Evolutionary conservation across 2,113 vertebrate species (phyloP).

Genomic region (Chaetodon auriga): DNA sequence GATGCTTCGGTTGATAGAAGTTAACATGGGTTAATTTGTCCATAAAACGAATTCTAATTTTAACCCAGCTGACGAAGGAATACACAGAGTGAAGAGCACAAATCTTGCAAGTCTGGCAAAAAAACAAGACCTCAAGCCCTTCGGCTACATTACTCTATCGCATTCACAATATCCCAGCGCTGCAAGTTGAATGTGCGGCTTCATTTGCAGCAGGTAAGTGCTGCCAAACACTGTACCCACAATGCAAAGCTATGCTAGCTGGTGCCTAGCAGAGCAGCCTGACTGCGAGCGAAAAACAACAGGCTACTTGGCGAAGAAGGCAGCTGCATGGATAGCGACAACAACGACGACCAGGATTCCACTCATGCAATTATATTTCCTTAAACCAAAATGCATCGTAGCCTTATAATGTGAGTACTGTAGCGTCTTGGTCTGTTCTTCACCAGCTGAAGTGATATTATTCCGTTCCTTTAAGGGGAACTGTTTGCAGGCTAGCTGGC

Average conservation of each 20-base stretch:
- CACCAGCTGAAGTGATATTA: constrained; percentile 42
- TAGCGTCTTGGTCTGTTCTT: constrained; percentile 2
- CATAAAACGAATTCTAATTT: not conserved
- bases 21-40: not conserved
- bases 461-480: constrained; percentile 51
- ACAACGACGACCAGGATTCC: constrained; percentile 60
- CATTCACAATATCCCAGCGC: not conserved
- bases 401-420: constrained; percentile 72
- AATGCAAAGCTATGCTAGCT: constrained; percentile 79
- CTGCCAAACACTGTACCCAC: constrained; percentile 64
- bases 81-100: not conserved
- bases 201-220: constrained; percentile 45
- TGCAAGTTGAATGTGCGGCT: constrained; percentile 7
- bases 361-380: constrained; percentile 39
- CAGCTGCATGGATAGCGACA: constrained; percentile 77
- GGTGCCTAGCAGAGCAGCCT: constrained; percentile 65
- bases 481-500: constrained; percentile 75
- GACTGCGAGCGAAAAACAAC: constrained; percentile 76
- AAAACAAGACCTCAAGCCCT: too few relatives aligned
- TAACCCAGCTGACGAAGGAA: not conserved
- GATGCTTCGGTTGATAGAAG: not conserved
- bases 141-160: not conserved
- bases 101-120: not conserved
- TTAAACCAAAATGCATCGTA: constrained; percentile 49
- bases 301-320: constrained; percentile 70